Evolutionary conservation across 2,888 invertebrate species (phyloP), one percentile per base, ranked within the genome.

Genomic region (Mimas tiliae): DNA sequence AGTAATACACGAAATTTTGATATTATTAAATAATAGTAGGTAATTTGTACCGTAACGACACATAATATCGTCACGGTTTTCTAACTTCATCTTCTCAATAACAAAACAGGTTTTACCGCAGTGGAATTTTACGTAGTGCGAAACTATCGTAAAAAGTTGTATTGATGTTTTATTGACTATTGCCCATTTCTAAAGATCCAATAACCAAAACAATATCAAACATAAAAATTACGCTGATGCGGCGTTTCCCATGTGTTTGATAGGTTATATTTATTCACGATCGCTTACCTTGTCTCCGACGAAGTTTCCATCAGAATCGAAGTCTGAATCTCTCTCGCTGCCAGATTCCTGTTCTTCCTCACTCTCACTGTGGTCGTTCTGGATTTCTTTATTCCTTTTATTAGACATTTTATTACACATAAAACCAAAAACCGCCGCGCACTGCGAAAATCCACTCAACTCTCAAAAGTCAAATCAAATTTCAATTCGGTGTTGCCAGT

Each of bases 271-370:
- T 38, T 38, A 77, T 70, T 55, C 11, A 50, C 3, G 9, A 68
- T 68, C 64, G 58, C 76, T 68, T 79, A 95, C 95, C 89, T 95
- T 94, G 67, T 95, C 94, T 47, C 95, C 95, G 34, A 93, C 87
- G 72, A 90, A 95, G 62, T 95, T 93, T 33, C 92, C 92, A 69
- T 93, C 94, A 0, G 93, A 93, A 77, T 94, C 94, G 14, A 92
- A 84, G 73, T 94, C 94, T 0, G 94, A 93, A 71, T 90, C 93
- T 64, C 78, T 84, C 74, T 83, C 92, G 67, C 82, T 89, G 14
- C 85, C 92, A 9, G 89, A 90, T 48, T 86, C 89, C 51, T 88
- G 86, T 38, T 91, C 93, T 50, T 90, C 92, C 67, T 92, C 94
- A 78, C 92, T 94, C 33, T 91, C 91, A 64, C 91, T 94, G 1